These are phyloP conservation scores for Miltochrista miniata DNA, from an alignment of 2,888 invertebrate genomes.

Conservation along the genomic window DNA sequence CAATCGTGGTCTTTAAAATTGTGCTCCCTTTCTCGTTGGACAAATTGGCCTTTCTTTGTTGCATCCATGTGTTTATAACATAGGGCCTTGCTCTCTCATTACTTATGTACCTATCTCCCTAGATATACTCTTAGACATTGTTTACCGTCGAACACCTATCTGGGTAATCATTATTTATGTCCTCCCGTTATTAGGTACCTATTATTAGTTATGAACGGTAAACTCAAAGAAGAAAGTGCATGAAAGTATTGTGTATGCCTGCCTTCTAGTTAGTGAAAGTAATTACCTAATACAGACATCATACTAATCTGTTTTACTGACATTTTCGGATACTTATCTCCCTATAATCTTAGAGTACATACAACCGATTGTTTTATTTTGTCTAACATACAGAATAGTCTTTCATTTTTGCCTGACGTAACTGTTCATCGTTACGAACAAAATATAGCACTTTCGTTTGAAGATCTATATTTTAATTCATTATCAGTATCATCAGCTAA, in stretches of 20 bases:
- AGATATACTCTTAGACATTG: constrained; percentile 32
- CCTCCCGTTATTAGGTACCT: constrained; percentile 33
- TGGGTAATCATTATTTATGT: constrained; percentile 34
- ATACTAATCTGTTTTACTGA: constrained; percentile 38
- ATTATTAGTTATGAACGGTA: constrained; percentile 38
- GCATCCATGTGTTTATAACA: constrained; percentile 53
- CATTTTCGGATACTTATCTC: constrained; percentile 28
- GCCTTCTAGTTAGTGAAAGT: constrained; percentile 40
- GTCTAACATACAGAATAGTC: neutral
- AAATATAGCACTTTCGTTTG: constrained; percentile 14
- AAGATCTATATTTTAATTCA: constrained; percentile 3
- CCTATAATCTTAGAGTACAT: constrained; percentile 9
- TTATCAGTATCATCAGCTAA: constrained; percentile 13
- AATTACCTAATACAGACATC: constrained; percentile 44
- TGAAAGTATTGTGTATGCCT: constrained; percentile 38
- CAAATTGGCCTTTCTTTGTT: constrained; percentile 80
- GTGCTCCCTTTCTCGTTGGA: constrained; percentile 79
- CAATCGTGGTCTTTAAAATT: constrained; percentile 76
- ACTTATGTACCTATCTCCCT: constrained; percentile 37
- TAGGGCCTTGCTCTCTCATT: constrained; percentile 54
- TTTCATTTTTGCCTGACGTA: constrained; percentile 3
- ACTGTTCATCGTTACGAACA: constrained; percentile 3
- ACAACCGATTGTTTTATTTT: constrained; percentile 8
- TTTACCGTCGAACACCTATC: constrained; percentile 36
- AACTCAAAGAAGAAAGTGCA: constrained; percentile 42